Evolutionary conservation across 2,113 vertebrate genomes (phyloP), one percentile per base, ranked within the genome.

Genomic region (Erpornis zantholeuca): DNA sequence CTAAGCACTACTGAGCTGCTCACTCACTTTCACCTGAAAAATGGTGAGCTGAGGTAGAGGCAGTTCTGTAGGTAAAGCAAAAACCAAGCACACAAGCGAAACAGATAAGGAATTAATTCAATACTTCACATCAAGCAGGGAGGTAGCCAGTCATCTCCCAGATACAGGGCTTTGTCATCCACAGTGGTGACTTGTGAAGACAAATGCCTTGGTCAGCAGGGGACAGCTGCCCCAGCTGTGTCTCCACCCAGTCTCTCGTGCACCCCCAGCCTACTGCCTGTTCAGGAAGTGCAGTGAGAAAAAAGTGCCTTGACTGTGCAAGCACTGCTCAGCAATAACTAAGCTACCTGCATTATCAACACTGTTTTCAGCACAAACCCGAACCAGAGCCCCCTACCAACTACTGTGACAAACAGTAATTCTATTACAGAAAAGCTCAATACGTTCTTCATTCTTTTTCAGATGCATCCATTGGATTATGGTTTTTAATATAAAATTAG

Each of bases 281-380:
- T 2, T 52, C 15, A 57, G 38, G 14, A 8, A 4, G 2, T 4
- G 28, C 11, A 36, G 54, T 0, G 1, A 50, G 35, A 11, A 84
- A 47, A 72, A 83, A 71, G 68, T 4, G 6, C 6, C 44, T 76
- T 49, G 42, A 7, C 1, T 71, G 13, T 68, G 47, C 4, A 25
- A 81, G 19, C 2, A 2, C 47, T 53, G 16, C 16, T 33, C 35
- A 19, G 31, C 28, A 68, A 3, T 29, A 80, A 16, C 6, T 12
- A 35, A 89, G 12, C 40, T 25, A 6, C 16, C 27, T 28, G 15
- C 17, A 14, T 53, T 71, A 33, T 20, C 42, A 49, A 8, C 15
- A 9, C 12, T 59, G 4, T 33, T 83, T 71, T 44, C 29, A 57
- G 18, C 16, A 35, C 15, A 92, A 69, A 66, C 25, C 33, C 40